A percentile compares a stretch with the other conserved stretches of the same genome.
Evolutionary conservation across 1,140 invertebrate species (phyloP).

Genomic region (Cecropterus lyciades): DNA sequence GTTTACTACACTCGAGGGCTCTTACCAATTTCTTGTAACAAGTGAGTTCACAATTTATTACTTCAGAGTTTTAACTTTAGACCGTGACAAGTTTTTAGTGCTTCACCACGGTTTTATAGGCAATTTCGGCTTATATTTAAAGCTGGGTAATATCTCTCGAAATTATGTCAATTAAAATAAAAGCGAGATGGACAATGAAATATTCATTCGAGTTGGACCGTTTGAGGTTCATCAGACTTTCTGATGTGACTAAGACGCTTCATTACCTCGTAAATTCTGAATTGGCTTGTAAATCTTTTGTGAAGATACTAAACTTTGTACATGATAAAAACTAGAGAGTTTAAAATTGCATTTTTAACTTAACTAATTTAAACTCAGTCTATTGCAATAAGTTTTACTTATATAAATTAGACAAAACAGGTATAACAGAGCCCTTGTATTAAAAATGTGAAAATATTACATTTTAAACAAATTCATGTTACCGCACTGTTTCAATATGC

Average conservation of each 20-base stretch:
- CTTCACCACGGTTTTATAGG: constrained; percentile 20
- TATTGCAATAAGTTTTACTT: too few relatives aligned
- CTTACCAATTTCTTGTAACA: constrained; percentile 11
- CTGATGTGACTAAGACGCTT: constrained; percentile 15
- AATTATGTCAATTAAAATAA: constrained; percentile 21
- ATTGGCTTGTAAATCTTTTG: constrained; percentile 15
- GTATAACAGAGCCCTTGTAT: too few relatives aligned
- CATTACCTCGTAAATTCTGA: constrained; percentile 4
- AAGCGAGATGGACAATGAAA: constrained; percentile 19
- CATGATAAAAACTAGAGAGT: too few relatives aligned
- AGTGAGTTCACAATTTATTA: constrained; percentile 2
- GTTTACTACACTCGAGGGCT: constrained; percentile 26
- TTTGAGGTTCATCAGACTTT: constrained; percentile 23
- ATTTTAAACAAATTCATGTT: too few relatives aligned
- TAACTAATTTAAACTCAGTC: too few relatives aligned
- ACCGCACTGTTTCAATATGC: too few relatives aligned
- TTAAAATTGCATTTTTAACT: too few relatives aligned
- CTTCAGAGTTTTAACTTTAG: not conserved
- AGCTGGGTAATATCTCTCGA: constrained; percentile 17
- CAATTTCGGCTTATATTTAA: constrained; percentile 31
- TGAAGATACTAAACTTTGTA: too few relatives aligned
- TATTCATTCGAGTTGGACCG: constrained; percentile 8
- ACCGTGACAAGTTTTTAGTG: constrained; percentile 32
- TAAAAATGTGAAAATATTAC: too few relatives aligned
- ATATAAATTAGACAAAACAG: too few relatives aligned